Evolutionary conservation across 64 coral and sea anemone genomes (phyloP).

Genomic region (Astreopora myriophthalma): DNA sequence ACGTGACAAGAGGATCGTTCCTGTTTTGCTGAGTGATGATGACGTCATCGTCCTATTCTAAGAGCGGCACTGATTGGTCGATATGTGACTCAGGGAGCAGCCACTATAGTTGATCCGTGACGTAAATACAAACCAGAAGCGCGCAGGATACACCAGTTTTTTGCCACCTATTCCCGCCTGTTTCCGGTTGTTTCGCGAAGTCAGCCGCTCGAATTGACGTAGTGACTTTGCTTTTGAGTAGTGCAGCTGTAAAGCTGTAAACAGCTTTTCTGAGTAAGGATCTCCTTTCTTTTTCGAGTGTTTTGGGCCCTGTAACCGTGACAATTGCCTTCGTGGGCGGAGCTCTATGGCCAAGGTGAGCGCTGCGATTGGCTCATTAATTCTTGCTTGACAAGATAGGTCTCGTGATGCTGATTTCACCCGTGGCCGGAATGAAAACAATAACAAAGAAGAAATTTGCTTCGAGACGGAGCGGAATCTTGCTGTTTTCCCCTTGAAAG

Average conservation of each 20-base stretch:
- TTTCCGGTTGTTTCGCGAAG: not conserved
- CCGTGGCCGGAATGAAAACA: constrained; percentile 91
- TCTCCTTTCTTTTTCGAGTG: constrained; percentile 40
- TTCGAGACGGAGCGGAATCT: constrained; percentile 10
- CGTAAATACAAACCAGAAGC: constrained; percentile 10
- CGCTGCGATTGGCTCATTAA: constrained; percentile 75
- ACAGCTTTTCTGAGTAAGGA: not conserved
- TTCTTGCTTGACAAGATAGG: constrained; percentile 72
- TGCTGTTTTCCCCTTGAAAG: constrained; percentile 4
- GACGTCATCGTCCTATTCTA: not conserved
- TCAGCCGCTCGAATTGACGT: not conserved
- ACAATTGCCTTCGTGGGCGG: constrained; percentile 74
- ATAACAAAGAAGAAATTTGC: constrained; percentile 92
- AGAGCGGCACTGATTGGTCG: not conserved
- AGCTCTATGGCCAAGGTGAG: constrained; percentile 79
- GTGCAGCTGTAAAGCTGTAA: not conserved
- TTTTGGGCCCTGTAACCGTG: constrained; percentile 41
- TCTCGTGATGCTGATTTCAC: constrained; percentile 95
- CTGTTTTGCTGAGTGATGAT: constrained; percentile 52
- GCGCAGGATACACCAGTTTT: constrained; percentile 2
- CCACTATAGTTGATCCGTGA: not conserved
- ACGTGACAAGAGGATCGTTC: constrained; percentile 39
- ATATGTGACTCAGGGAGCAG: not conserved
- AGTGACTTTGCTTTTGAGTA: not conserved
- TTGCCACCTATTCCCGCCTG: not conserved